Evolutionary conservation across 2,113 vertebrate genomes (phyloP).

Genomic region (Okapia johnstoni): DNA sequence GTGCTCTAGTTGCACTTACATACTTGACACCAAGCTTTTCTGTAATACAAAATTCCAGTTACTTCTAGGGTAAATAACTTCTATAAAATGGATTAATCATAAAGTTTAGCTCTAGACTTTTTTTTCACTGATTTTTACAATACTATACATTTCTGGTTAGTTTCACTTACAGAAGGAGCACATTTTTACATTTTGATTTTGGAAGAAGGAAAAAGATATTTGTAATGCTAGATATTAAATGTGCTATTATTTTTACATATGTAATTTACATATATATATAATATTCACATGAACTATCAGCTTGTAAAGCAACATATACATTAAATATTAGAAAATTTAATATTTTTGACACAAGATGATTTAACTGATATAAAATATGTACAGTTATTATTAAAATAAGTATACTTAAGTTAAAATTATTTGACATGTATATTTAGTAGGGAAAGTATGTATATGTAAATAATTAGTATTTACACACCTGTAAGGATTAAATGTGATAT

Average conservation of each 20-base stretch:
- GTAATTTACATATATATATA: background rate
- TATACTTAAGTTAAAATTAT: background rate
- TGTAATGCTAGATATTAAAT: background rate
- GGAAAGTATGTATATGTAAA: background rate
- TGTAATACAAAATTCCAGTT: slow-evolving; percentile 9
- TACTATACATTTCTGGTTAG: background rate
- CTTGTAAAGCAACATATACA: background rate
- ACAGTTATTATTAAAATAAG: background rate
- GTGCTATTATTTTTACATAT: background rate
- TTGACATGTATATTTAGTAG: background rate
- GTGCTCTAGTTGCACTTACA: background rate
- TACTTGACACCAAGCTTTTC: background rate
- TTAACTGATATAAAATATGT: background rate
- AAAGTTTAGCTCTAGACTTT: background rate
- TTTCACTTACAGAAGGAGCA: background rate
- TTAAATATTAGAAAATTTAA: background rate
- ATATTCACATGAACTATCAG: background rate
- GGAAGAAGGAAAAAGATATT: background rate
- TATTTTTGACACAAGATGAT: background rate
- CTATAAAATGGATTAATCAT: slow-evolving; percentile 30
- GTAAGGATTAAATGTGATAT: background rate
- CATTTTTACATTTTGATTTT: background rate
- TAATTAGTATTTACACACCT: background rate
- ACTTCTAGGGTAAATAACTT: slow-evolving; percentile 5
- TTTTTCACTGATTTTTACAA: background rate